Percentiles rank a stretch among this genome's conserved stretches.
These are phyloP conservation scores for Nesoenas mayeri DNA, from an alignment of 2,113 vertebrate genomes.

Conservation along the genomic window DNA sequence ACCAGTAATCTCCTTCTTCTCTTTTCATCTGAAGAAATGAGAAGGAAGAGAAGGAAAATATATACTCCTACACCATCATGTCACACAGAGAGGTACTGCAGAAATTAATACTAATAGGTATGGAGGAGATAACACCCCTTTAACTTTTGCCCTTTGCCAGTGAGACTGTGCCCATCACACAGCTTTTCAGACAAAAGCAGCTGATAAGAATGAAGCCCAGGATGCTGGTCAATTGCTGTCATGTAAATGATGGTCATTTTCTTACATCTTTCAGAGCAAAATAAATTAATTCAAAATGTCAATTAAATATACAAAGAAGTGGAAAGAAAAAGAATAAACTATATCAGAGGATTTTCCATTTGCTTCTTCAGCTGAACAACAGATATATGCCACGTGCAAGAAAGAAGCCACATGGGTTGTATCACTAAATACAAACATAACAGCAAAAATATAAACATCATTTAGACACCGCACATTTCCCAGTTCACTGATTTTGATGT, in stretches of 20 bases:
- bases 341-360: neutral
- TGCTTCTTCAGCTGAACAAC: neutral
- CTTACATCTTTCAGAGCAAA: neutral
- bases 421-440: conserved; percentile 83
- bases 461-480: conserved; percentile 84
- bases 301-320: neutral
- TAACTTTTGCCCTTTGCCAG: neutral
- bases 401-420: conserved; percentile 59
- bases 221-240: neutral
- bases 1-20: neutral
- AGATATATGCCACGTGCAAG: neutral
- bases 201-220: neutral
- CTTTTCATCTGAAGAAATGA: neutral
- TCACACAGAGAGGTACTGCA: neutral
- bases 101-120: neutral
- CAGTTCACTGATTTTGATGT: conserved; percentile 83
- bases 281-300: neutral
- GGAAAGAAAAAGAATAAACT: neutral
- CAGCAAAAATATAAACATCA: conserved; percentile 79
- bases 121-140: neutral
- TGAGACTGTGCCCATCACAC: neutral
- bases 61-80: neutral
- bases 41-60: neutral
- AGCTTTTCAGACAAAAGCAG: neutral
- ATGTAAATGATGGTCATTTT: neutral